Conservation (phyloP, 1,140 invertebrate genomes). For the Sitodiplosis mosellana region DNA sequence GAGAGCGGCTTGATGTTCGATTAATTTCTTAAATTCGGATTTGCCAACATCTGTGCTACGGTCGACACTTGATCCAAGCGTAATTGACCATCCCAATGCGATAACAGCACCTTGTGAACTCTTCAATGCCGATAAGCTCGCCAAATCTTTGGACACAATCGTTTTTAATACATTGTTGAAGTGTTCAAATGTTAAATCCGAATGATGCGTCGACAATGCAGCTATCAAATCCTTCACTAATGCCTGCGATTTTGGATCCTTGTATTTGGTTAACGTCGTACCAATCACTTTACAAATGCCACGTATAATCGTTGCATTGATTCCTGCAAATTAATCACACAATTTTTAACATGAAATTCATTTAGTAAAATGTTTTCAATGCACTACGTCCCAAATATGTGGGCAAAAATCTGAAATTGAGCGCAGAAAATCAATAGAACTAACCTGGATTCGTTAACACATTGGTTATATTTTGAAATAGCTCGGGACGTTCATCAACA, state of each 20-base stretch:
- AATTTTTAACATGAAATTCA: background rate
- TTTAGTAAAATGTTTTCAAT: too few relatives aligned
- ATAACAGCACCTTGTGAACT: conserved; percentile 18
- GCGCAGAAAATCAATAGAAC: conserved; percentile 7
- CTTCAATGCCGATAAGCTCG: conserved; percentile 46
- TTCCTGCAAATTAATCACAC: conserved; percentile 33
- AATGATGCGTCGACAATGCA: conserved; percentile 40
- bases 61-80: conserved; percentile 13
- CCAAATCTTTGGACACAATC: conserved; percentile 42
- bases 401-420: too few relatives aligned
- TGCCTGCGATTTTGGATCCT: conserved; percentile 55
- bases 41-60: conserved; percentile 13
- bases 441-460: conserved; percentile 56
- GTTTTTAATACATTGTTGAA: conserved; percentile 39
- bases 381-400: too few relatives aligned
- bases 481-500: conserved; percentile 47
- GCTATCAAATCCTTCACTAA: conserved; percentile 49
- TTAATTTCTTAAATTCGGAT: conserved; percentile 14
- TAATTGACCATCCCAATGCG: conserved; percentile 14
- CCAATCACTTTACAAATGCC: conserved; percentile 58
- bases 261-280: conserved; percentile 54
- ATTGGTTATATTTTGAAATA: conserved; percentile 49
- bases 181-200: conserved; percentile 47
- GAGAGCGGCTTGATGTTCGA: conserved; percentile 16
- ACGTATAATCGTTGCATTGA: conserved; percentile 55